Conservation (phyloP, 2,888 invertebrate genomes). For the Gymnocheta viridis region DNA sequence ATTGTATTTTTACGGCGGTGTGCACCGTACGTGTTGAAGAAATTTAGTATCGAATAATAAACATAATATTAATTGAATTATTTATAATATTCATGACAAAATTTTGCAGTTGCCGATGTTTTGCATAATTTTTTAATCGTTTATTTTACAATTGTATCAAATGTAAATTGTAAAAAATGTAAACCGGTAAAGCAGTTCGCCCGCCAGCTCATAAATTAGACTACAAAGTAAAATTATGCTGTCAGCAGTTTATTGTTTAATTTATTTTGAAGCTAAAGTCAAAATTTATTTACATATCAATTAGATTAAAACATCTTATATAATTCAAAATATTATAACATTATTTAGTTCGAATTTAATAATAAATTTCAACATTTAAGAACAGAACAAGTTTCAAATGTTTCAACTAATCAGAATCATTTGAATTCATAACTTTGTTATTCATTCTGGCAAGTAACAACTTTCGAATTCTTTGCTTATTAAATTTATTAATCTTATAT, state of each 20-base stretch:
- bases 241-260: background rate
- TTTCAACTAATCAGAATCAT: background rate
- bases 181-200: no score
- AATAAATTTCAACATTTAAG: background rate
- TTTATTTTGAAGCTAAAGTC: background rate
- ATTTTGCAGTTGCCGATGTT: no score
- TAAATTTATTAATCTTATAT: background rate
- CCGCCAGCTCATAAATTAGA: background rate
- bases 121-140: no score
- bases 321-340: background rate
- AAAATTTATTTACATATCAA: slow-evolving; percentile 37
- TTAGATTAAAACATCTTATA: slow-evolving; percentile 12
- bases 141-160: no score
- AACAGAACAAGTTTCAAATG: slow-evolving; percentile 28
- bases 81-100: no score
- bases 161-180: no score
- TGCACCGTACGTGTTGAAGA: no score
- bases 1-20: no score
- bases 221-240: slow-evolving; percentile 20
- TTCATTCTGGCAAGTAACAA: background rate
- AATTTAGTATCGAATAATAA: no score
- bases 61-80: no score
- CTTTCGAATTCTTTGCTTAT: background rate
- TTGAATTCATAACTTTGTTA: slow-evolving; percentile 2
- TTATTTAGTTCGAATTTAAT: background rate